These are phyloP conservation scores for Argyresthia albistria DNA, from an alignment of 2,888 invertebrate genomes.

Conservation along the genomic window DNA sequence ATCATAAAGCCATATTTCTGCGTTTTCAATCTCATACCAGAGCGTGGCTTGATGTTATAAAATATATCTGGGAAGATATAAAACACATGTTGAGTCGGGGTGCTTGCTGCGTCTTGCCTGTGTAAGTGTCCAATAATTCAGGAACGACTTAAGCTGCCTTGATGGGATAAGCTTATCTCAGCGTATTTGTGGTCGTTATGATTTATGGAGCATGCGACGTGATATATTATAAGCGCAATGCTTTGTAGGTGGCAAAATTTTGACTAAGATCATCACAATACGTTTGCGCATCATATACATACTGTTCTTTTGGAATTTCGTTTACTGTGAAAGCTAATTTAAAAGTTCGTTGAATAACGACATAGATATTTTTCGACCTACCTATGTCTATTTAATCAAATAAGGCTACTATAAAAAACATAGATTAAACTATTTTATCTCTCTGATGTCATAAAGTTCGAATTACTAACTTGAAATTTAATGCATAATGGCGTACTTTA, in stretches of 20 bases:
- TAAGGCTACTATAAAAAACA: no score
- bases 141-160: constrained; percentile 48
- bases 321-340: no score
- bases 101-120: constrained; percentile 22
- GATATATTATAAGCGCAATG: constrained; percentile 11
- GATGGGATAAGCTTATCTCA: constrained; percentile 41
- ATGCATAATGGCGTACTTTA: no score
- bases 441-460: no score
- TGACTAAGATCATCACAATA: no score
- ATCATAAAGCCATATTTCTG: constrained; percentile 21
- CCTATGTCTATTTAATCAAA: no score
- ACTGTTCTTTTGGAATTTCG: no score
- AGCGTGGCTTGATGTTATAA: constrained; percentile 40
- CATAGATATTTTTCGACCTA: no score
- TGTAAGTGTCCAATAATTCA: constrained; percentile 41
- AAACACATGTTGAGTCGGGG: constrained; percentile 57
- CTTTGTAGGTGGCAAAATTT: neutral
- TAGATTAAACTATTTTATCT: no score
- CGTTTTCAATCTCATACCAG: constrained; percentile 51
- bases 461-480: no score
- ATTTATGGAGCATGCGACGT: constrained; percentile 27
- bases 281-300: no score
- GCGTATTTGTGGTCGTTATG: constrained; percentile 35
- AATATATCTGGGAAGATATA: constrained; percentile 42
- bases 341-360: no score